These are phyloP conservation scores for Dryococelus australis DNA, from an alignment of 2,888 invertebrate species.

Conservation along the genomic window DNA sequence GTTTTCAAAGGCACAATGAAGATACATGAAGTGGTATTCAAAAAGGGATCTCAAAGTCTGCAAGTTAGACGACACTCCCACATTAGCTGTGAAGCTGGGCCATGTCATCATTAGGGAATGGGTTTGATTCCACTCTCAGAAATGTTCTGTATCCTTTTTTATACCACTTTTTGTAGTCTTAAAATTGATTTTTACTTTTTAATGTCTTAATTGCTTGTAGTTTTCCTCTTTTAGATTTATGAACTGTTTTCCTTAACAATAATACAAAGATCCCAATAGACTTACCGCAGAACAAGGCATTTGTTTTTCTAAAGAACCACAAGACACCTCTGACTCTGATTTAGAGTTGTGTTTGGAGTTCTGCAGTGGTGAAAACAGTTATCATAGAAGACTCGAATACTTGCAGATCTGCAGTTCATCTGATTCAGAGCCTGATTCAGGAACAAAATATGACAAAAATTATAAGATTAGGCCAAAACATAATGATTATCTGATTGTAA, in stretches of 20 bases:
- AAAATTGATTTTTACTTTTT: not conserved
- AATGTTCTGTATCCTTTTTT: not conserved
- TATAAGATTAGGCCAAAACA: not conserved
- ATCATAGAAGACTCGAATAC: not conserved
- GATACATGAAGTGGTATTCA: conserved; percentile 1
- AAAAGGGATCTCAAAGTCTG: not conserved
- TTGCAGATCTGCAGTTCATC: too few relatives aligned
- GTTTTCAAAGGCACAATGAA: conserved; percentile 6
- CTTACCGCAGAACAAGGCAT: not conserved
- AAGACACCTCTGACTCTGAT: too few relatives aligned
- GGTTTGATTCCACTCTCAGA: not conserved
- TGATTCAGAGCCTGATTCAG: too few relatives aligned
- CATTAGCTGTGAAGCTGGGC: not conserved
- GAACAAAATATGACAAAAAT: not conserved
- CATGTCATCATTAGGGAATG: not conserved
- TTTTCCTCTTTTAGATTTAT: not conserved
- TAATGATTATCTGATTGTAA: not conserved
- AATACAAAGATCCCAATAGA: not conserved
- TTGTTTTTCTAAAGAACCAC: too few relatives aligned
- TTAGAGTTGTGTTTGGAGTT: too few relatives aligned
- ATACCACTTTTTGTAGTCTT: not conserved
- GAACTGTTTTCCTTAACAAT: not conserved
- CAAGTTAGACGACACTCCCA: not conserved
- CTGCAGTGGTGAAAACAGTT: not conserved
- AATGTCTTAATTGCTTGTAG: not conserved